Evolutionary conservation across 30 jellyfish, hydroid and myxozoan species (phyloP).

Genomic region (Hydractinia symbiolongicarpus): DNA sequence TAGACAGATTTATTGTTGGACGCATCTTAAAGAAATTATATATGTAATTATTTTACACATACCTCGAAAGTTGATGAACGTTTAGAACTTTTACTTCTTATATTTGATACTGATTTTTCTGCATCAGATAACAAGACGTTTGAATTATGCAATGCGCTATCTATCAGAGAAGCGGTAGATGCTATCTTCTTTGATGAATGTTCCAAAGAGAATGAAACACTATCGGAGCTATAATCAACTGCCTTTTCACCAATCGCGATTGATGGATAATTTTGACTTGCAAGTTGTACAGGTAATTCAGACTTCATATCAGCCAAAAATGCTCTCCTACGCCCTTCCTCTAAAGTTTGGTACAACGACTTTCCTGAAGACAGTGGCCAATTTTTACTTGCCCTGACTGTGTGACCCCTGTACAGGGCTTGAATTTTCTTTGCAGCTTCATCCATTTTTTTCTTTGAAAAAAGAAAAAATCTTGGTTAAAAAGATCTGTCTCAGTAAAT

Average conservation of each 20-base stretch:
- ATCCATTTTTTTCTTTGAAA: conserved; percentile 51
- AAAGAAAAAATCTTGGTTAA: neutral
- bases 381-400: conserved; percentile 52
- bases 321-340: conserved; percentile 39
- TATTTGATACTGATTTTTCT: too few species aligned
- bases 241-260: neutral
- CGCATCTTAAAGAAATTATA: too few species aligned
- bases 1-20: too few species aligned
- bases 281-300: conserved; percentile 10
- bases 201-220: too few species aligned
- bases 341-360: conserved; percentile 43
- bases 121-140: too few species aligned
- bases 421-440: conserved; percentile 83
- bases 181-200: too few species aligned
- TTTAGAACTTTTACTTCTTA: too few species aligned
- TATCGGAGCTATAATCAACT: too few species aligned
- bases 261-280: conserved; percentile 18
- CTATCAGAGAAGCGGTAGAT: too few species aligned
- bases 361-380: conserved; percentile 80
- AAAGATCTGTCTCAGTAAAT: neutral
- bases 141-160: too few species aligned
- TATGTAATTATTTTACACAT: too few species aligned
- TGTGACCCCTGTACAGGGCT: conserved; percentile 78
- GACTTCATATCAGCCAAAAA: neutral
- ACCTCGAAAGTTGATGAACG: too few species aligned